Base-by-base conservation (phyloP, 2,797 vertebrate genomes). In the Picus viridis region DNA sequence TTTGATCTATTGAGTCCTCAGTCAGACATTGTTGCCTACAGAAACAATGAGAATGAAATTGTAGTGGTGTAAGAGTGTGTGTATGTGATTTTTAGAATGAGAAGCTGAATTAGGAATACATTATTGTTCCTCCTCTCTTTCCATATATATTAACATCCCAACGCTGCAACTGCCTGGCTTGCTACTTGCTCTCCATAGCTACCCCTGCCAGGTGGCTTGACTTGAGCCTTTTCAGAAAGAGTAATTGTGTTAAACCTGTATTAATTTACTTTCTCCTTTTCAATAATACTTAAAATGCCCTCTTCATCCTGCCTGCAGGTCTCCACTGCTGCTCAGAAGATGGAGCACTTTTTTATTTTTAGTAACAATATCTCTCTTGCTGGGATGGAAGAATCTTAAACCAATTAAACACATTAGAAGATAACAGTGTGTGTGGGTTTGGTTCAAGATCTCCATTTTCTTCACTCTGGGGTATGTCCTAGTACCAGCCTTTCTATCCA, bases 401-500 rank as follows among this genome's bases (percentile, higher is more conserved):
- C 97, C 95, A 95, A 94, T 97, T 96, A 90, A 97, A 95, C 92
- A 90, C 91, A 93, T 97, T 97, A 97, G 85, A 94, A 93, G 96
- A 92, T 95, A 97, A 96, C 91, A 30, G 53, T 51, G 70, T 78
- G 74, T 94, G 84, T 65, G 86, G 91, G 88, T 96, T 96, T 96
- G 45, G 82, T 96, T 95, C 93, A 93, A 88, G 92, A 95, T 92
- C 89, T 94, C 58, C 43, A 71, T 94, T 96, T 93, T 94, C 89
- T 93, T 92, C 82, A 27, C 90, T 74, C 80, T 68, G 63, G 86
- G 88, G 34, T 90, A 62, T 72, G 78, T 84, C 71, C 26, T 85
- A 59, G 67, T 75, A 47, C n/a, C 76, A 89, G 61, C 45, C 56
- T 94, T 93, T 93, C 90, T 76, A 80, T 77, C 77, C 92, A 88